These are phyloP conservation scores for Triplophysa bombifrons DNA, from an alignment of 2,797 vertebrate species.

Conservation along the genomic window DNA sequence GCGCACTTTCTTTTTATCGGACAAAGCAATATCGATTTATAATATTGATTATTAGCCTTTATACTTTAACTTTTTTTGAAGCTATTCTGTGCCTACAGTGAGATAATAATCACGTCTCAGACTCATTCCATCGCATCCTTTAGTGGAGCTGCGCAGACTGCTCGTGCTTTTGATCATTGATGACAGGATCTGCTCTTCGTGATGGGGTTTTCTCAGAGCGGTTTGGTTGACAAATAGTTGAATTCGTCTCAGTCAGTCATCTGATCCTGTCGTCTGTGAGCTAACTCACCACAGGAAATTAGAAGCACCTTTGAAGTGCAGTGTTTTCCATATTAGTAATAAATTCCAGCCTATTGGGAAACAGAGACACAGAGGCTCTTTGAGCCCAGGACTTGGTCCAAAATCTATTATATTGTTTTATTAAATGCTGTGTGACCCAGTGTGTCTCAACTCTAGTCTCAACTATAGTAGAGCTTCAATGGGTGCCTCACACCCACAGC, in stretches of 20 bases:
- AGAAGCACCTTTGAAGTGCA: conserved; percentile 72
- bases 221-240: conserved; percentile 64
- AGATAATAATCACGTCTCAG: not conserved
- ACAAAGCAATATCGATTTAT: too few species aligned
- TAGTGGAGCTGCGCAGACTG: conserved; percentile 4
- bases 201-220: conserved; percentile 43
- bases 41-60: too few species aligned
- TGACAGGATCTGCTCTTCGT: conserved; percentile 47
- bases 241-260: conserved; percentile 72
- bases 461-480: not conserved
- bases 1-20: too few species aligned
- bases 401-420: not conserved
- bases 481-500: not conserved
- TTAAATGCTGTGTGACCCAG: not conserved
- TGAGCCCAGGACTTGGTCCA: not conserved
- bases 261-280: conserved; percentile 68
- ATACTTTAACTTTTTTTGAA: not conserved
- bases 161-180: conserved; percentile 40
- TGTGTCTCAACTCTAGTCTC: not conserved
- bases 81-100: not conserved
- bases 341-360: conserved; percentile 70
- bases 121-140: conserved; percentile 5
- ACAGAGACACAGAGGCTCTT: conserved; percentile 17
- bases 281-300: conserved; percentile 72
- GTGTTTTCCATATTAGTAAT: conserved; percentile 76